Evolutionary conservation across 2,797 vertebrate genomes (phyloP), one percentile per base, ranked within the genome.

Genomic region (Liparis tanakae): DNA sequence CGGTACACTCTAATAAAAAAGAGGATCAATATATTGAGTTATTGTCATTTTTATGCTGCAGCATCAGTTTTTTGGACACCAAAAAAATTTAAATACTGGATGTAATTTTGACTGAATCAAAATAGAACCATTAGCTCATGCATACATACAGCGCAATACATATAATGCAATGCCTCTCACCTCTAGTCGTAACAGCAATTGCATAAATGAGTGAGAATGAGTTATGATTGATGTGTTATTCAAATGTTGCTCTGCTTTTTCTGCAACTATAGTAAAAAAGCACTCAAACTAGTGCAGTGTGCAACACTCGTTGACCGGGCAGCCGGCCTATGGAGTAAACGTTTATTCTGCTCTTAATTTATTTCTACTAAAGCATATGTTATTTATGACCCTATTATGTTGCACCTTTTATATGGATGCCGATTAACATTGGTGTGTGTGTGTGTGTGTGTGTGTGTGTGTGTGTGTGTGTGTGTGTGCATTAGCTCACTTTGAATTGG

Each of bases 361-460:
- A 25, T 44, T 39, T 36, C 59, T 25, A 36, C 34, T 36, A 13
- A 71, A 71, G 46, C n/a, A 14, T 8, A n/a, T 37, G 39, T 18
- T 46, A 18, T 12, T 78, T 67, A 82, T 75, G 10, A 22, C 25
- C 68, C 41, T 69, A 72, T 85, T 84, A 59, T 63, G 12, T 70
- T 76, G 25, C 46, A 30, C 13, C 17, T 59, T 48, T 39, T 39
- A 76, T 18, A 72, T 46, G 37, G 76, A 36, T 20, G 33, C 58
- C 72, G 67, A 86, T 86, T 80, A 83, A 59, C 68, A 74, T 72
- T 72, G 61, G 12, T 59, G 60, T 48, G 43, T 15, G 37, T 37
- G 36, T 37, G 36, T 37, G 36, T 37, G 36, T 37, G 36, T 37
- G 36, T 37, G 36, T 37, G 36, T 37, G 36, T 37, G 37, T 39